Base-by-base conservation (phyloP, 2,888 invertebrate species). In the Chloroclysta siterata region DNA sequence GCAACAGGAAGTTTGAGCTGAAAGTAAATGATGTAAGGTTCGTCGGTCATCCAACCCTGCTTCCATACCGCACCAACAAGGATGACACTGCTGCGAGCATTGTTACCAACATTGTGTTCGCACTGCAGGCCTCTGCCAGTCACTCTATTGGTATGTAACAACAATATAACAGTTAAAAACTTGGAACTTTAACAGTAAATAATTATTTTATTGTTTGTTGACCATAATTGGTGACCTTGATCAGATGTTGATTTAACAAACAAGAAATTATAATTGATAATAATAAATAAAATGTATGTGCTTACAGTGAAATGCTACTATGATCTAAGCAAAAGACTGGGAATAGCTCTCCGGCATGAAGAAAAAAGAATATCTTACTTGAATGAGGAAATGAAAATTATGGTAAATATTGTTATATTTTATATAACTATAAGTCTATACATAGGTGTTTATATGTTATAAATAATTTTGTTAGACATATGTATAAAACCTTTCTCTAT, bases 11-110 rank as follows among this genome's bases (percentile, higher is more conserved):
- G 83, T 98, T 99, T 90, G 98, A 98, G 84, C 91, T 99, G 0
- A 98, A 99, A 94, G 96, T 99, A 0, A 98, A 99, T 88, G 98
- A 99, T 93, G 97, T 99, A 0, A 93, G 98, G 50, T 99, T 99
- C 90, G 97, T 99, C 11, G 98, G 99, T 0, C 98, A 98, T 87
- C 99, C 99, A 0, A 97, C 98, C 0, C 86, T 96, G 29, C 93
- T 98, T 55, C 95, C 95, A 13, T 94, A 95, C 42, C 92, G 95
- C 72, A 95, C 94, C 13, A 94, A 95, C 63, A 94, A 95, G 68
- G 95, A 95, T 84, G 94, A 95, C 72, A 94, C 94, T 0, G 95
- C 95, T 67, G 95, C 95, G n/a, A 94, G 95, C 74, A 96, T 97
- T 89, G 90, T 97, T 47, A 96, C 97, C 47, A 97, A 97, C 82